A percentile compares a stretch with the other conserved stretches of the same genome.
phyloP scores from a whole-genome alignment of 2,888 invertebrate species.

The Exocentrus adspersus region DNA sequence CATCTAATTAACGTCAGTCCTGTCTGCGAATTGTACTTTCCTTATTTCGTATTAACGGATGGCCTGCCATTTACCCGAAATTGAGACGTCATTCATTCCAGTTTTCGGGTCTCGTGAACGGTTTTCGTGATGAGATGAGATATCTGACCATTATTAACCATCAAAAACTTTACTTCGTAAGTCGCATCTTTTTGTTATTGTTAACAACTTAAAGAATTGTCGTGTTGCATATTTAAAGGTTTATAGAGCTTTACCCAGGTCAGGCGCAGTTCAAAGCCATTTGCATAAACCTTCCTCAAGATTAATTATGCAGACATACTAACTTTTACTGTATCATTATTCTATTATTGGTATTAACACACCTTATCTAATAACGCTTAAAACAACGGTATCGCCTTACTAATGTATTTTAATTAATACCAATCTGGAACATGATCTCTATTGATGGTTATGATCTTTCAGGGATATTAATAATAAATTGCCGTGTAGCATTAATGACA shows the following conservation, averaged over 20 bases:
- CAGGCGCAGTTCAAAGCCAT: neutral
- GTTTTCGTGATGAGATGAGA: too few relatives aligned
- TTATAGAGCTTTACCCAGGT: neutral
- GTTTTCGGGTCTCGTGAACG: neutral
- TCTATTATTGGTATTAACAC: slow-evolving; percentile 1
- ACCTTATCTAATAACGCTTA: neutral
- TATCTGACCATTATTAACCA: too few relatives aligned
- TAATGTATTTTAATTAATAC: neutral
- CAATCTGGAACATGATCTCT: neutral
- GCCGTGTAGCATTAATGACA: neutral
- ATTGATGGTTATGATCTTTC: neutral
- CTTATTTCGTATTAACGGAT: neutral
- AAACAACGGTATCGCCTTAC: neutral
- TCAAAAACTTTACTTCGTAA: too few relatives aligned
- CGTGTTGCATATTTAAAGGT: neutral
- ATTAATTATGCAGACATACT: neutral
- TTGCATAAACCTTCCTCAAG: neutral
- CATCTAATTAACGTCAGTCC: neutral
- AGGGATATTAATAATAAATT: neutral
- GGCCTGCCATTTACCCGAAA: neutral
- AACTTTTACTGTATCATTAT: neutral
- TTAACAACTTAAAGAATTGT: neutral
- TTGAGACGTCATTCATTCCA: neutral
- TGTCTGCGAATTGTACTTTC: neutral
- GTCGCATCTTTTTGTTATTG: neutral